phyloP scores from a whole-genome alignment of 2,113 vertebrate genomes.

The Sprattus sprattus region DNA sequence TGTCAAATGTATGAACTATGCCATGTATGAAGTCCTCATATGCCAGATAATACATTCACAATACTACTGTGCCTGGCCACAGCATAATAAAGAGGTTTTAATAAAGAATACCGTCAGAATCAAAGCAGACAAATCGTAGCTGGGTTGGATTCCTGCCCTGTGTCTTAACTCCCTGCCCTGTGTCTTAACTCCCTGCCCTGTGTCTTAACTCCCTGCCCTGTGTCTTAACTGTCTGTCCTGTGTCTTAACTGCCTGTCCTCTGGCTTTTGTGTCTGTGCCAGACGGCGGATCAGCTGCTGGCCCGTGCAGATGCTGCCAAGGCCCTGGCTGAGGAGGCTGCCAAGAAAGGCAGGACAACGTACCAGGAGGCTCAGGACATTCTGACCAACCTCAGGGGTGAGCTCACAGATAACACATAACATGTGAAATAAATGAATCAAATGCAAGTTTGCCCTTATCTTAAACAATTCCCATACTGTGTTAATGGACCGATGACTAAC shows the following conservation, averaged over 20 bases:
- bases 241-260: slow-evolving; percentile 29
- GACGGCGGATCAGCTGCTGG: slow-evolving; percentile 95
- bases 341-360: slow-evolving; percentile 83
- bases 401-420: not conserved
- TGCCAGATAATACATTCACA: no score
- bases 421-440: no score
- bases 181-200: not conserved
- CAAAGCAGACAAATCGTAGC: not conserved
- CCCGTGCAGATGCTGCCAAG: slow-evolving; percentile 93
- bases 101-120: not conserved
- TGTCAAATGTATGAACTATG: no score
- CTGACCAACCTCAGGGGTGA: slow-evolving; percentile 88
- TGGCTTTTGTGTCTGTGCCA: slow-evolving; percentile 49
- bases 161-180: slow-evolving; percentile 30
- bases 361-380: slow-evolving; percentile 87
- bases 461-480: no score
- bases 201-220: not conserved
- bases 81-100: not conserved
- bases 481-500: no score
- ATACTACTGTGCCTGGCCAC: no score
- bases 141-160: not conserved
- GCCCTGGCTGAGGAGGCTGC: slow-evolving; percentile 92
- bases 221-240: not conserved
- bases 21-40: no score
- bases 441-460: no score